Percentiles rank a stretch among this genome's conserved stretches.
Evolutionary conservation across 2,888 invertebrate species (phyloP).

Genomic region (Camponotus fellah): DNA sequence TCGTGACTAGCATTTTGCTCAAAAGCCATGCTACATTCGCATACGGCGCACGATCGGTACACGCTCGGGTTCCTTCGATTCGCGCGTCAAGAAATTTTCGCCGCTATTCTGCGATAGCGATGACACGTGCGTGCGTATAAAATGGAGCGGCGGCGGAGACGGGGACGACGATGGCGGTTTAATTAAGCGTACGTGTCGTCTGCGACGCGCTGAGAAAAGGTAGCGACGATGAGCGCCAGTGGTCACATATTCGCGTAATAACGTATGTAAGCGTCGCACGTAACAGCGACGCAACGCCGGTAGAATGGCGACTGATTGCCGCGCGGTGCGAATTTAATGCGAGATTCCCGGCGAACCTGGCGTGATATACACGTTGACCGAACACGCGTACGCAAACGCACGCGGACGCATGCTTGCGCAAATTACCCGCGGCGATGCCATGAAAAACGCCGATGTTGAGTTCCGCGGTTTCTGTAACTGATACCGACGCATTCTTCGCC

Average conservation of each 20-base stretch:
- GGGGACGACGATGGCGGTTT: constrained; percentile 65
- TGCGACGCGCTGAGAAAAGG: constrained; percentile 58
- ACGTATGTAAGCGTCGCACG: constrained; percentile 78
- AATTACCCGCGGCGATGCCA: constrained; percentile 41
- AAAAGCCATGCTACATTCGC: constrained; percentile 42
- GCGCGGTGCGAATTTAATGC: constrained; percentile 77
- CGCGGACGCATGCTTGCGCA: constrained; percentile 33
- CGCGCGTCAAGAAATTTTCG: constrained; percentile 52
- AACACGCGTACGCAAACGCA: constrained; percentile 33
- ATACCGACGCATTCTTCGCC: constrained; percentile 39
- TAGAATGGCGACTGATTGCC: constrained; percentile 82
- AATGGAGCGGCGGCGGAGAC: constrained; percentile 21
- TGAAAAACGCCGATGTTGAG: constrained; percentile 48
- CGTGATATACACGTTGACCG: constrained; percentile 56
- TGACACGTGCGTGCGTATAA: constrained; percentile 24
- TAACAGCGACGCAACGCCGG: constrained; percentile 74
- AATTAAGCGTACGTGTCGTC: constrained; percentile 76
- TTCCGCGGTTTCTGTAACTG: constrained; percentile 26
- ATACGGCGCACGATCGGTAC: constrained; percentile 47
- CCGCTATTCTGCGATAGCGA: constrained; percentile 24
- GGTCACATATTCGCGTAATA: constrained; percentile 75
- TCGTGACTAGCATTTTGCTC: constrained; percentile 45
- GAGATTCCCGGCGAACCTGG: constrained; percentile 72
- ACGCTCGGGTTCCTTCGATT: constrained; percentile 39
- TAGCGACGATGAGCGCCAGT: constrained; percentile 42